phyloP scores from a whole-genome alignment of 2,888 invertebrate genomes.

The Troglohyphantes excavatus region DNA sequence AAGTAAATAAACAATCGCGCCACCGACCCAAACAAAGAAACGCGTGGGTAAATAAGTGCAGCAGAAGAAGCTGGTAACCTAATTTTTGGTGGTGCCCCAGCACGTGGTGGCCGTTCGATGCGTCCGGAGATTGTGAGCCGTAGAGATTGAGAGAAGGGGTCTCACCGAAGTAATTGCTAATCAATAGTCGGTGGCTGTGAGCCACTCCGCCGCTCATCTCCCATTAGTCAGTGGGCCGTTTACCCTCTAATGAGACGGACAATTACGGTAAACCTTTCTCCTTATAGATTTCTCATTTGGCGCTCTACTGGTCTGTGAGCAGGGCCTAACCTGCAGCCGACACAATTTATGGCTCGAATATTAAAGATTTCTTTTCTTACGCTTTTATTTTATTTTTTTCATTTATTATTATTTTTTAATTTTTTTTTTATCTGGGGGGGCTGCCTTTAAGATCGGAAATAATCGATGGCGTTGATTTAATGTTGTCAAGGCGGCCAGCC shows the following conservation, averaged over 20 bases:
- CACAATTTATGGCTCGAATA: conserved; percentile 79
- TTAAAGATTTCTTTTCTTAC: conserved; percentile 74
- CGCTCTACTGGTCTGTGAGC: conserved; percentile 78
- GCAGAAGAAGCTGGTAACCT: conserved; percentile 58
- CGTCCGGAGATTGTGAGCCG: conserved; percentile 66
- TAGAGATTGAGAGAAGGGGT: conserved; percentile 71
- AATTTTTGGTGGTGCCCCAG: conserved; percentile 63
- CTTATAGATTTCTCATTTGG: conserved; percentile 79
- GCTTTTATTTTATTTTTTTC: conserved; percentile 48
- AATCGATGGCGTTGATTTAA: conserved; percentile 78
- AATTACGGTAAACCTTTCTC: conserved; percentile 79
- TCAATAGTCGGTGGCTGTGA: conserved; percentile 79
- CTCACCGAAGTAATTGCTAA: conserved; percentile 77
- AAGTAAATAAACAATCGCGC: conserved; percentile 50
- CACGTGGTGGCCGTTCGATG: conserved; percentile 65
- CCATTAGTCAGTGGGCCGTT: conserved; percentile 79
- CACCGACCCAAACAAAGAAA: conserved; percentile 49
- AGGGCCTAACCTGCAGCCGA: conserved; percentile 75
- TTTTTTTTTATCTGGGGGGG: conserved; percentile 12
- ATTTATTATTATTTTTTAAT: conserved; percentile 60
- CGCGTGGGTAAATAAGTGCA: conserved; percentile 20
- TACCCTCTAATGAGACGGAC: conserved; percentile 79
- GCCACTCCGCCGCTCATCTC: conserved; percentile 76
- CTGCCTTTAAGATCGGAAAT: conserved; percentile 74
- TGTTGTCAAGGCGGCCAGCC: conserved; percentile 71